Conservation (phyloP, 2,888 invertebrate genomes). For the Ecliptopera silaceata region DNA sequence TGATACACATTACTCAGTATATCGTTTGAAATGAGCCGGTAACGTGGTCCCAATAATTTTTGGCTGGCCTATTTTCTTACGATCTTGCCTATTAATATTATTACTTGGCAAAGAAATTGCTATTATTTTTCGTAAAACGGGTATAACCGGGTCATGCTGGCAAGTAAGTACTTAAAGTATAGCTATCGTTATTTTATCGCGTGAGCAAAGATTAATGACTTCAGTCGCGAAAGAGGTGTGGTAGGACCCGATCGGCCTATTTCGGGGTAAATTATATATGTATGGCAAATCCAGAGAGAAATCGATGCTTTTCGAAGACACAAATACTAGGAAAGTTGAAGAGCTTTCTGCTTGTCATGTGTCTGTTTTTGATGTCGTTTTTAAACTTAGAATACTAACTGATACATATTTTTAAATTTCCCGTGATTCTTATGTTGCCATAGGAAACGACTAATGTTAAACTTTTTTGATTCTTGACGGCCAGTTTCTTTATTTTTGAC, state of each 20-base stretch:
- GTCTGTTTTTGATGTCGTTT: too few relatives aligned
- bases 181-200: conserved; percentile 43
- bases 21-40: too few relatives aligned
- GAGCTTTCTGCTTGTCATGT: too few relatives aligned
- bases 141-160: conserved; percentile 32
- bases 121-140: conserved; percentile 12
- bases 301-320: conserved; percentile 1
- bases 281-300: conserved; percentile 27
- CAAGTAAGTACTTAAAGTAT: conserved; percentile 24
- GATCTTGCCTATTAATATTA: background rate
- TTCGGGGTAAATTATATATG: conserved; percentile 26
- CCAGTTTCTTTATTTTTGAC: too few relatives aligned
- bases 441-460: too few relatives aligned
- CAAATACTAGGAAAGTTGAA: background rate
- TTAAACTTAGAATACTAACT: too few relatives aligned
- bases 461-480: too few relatives aligned
- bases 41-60: background rate
- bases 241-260: conserved; percentile 38
- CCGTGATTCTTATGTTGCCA: too few relatives aligned
- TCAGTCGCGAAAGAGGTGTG: conserved; percentile 44
- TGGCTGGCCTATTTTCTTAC: background rate
- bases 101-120: conserved; percentile 1
- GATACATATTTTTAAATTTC: too few relatives aligned
- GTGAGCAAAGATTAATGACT: conserved; percentile 48
- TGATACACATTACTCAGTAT: too few relatives aligned